Evolutionary conservation across 2,797 vertebrate species (phyloP).

Genomic region (Propithecus perrieri): DNA sequence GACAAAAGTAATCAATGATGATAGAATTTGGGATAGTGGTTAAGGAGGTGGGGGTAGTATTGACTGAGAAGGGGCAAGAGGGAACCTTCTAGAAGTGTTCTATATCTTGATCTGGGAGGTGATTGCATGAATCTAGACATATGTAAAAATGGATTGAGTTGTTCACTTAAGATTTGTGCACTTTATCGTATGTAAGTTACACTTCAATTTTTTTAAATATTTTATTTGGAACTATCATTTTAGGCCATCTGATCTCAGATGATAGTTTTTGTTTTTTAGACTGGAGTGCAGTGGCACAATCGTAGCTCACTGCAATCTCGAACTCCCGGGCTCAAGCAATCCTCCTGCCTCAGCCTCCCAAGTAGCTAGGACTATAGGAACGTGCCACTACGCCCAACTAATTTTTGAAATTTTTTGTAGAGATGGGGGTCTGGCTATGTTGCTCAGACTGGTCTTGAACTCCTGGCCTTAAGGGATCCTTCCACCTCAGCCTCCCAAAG

Average conservation of each 20-base stretch:
- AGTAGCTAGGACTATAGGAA: not conserved
- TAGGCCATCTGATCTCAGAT: not conserved
- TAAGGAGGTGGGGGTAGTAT: no score
- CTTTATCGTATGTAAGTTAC: slow-evolving; percentile 29
- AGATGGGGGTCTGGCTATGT: not conserved
- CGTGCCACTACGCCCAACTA: not conserved
- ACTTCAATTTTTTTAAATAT: not conserved
- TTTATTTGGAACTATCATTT: slow-evolving; percentile 28
- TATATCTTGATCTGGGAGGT: not conserved
- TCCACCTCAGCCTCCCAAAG: not conserved
- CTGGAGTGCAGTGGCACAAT: not conserved
- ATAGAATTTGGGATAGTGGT: not conserved
- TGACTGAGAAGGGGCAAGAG: not conserved
- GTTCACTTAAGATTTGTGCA: not conserved
- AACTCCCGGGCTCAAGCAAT: not conserved
- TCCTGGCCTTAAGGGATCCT: not conserved
- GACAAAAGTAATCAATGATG: not conserved
- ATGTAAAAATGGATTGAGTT: not conserved
- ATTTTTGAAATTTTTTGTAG: not conserved
- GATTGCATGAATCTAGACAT: not conserved
- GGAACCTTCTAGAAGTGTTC: slow-evolving; percentile 11
- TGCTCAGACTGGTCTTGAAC: not conserved
- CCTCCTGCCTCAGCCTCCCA: not conserved
- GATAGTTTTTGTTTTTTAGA: not conserved
- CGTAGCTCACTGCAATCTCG: not conserved